These are phyloP conservation scores for Drusus annulatus DNA, from an alignment of 1,140 invertebrate genomes.

Conservation along the genomic window DNA sequence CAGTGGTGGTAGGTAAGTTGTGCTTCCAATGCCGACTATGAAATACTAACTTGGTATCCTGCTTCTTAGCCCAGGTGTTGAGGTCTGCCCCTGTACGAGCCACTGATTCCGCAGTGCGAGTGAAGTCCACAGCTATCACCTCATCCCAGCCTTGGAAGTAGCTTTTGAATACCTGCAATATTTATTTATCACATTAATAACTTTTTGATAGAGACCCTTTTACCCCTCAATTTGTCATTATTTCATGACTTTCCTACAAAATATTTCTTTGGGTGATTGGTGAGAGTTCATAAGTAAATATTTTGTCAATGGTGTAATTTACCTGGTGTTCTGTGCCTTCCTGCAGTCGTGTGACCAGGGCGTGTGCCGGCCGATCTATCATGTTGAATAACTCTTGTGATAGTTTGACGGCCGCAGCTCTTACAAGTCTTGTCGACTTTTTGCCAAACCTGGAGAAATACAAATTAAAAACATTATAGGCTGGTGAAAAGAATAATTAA, in stretches of 20 bases:
- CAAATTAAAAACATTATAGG: no score
- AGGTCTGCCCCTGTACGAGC: conserved; percentile 96
- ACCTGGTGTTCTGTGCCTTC: conserved; percentile 87
- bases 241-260: no score
- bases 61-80: conserved; percentile 91
- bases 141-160: conserved; percentile 99
- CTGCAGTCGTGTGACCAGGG: conserved; percentile 90
- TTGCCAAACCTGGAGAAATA: conserved; percentile 89
- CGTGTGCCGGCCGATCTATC: conserved; percentile 91
- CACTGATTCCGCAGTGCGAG: conserved; percentile 97
- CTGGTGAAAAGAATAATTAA: no score
- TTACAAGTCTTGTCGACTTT: conserved; percentile 95
- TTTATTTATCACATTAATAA: not conserved
- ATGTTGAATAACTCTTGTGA: conserved; percentile 95
- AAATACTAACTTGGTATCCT: conserved; percentile 85
- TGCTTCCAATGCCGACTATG: no score
- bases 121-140: conserved; percentile 99
- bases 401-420: conserved; percentile 96
- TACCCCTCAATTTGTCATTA: no score
- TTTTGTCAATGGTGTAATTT: no score
- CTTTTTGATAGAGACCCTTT: no score
- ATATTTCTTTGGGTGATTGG: no score
- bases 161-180: conserved; percentile 91
- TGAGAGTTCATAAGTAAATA: no score
- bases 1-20: no score